phyloP scores from a whole-genome alignment of 2,888 invertebrate species.

The Zygothrica quintamaculata region DNA sequence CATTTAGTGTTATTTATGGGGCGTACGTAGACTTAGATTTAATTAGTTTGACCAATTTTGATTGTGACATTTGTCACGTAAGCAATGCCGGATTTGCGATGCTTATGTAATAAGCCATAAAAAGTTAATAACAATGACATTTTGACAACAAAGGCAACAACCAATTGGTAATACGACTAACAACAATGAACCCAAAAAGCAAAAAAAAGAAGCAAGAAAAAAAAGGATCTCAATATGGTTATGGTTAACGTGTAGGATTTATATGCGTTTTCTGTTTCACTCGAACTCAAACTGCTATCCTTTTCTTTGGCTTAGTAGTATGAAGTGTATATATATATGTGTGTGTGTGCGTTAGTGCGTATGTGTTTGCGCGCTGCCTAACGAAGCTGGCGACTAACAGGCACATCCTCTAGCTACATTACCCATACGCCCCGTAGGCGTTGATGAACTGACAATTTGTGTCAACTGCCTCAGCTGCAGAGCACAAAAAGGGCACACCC shows the following conservation, averaged over 20 bases:
- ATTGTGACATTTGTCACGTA: constrained; percentile 64
- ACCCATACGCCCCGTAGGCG: constrained; percentile 75
- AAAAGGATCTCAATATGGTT: constrained; percentile 67
- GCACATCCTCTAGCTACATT: constrained; percentile 45
- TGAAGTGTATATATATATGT: constrained; percentile 3
- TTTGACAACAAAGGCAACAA: constrained; percentile 45
- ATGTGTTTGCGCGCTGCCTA: constrained; percentile 39
- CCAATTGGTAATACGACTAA: constrained; percentile 40
- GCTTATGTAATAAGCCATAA: constrained; percentile 79
- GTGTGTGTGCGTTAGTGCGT: constrained; percentile 10
- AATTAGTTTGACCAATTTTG: constrained; percentile 59
- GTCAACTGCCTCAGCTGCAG: constrained; percentile 73
- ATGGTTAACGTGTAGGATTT: constrained; percentile 79
- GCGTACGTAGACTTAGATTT: constrained; percentile 43
- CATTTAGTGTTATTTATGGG: not conserved
- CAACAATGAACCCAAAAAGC: constrained; percentile 48
- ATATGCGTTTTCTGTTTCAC: constrained; percentile 52
- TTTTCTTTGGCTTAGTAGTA: not conserved
- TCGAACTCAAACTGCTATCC: not conserved
- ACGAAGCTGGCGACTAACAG: constrained; percentile 52
- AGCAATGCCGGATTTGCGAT: constrained; percentile 64
- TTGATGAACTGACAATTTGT: constrained; percentile 82
- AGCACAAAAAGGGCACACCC: constrained; percentile 57
- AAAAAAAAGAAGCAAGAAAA: too few relatives aligned
- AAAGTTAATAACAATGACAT: constrained; percentile 79